Conservation (phyloP, 1,140 invertebrate genomes). For the Diabrotica virgifera region DNA sequence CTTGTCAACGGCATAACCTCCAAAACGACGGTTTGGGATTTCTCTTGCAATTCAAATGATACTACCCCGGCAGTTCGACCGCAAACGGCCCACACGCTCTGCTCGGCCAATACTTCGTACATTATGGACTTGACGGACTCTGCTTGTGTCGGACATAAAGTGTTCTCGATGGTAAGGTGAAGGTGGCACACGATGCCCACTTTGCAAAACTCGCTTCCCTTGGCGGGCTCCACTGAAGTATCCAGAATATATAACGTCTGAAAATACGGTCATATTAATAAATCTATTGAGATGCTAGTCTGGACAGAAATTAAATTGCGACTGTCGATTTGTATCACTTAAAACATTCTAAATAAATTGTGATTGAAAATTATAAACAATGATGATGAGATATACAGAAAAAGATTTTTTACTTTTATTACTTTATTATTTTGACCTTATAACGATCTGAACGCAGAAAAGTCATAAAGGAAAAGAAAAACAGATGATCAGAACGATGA, state of each 20-base stretch:
- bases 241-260: constrained; percentile 81
- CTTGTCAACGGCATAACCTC: constrained; percentile 89
- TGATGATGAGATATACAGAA: too few relatives aligned
- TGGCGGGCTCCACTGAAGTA: constrained; percentile 75
- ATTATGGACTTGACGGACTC: constrained; percentile 64
- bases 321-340: not conserved
- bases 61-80: constrained; percentile 84
- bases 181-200: constrained; percentile 85
- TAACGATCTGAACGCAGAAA: too few relatives aligned
- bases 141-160: constrained; percentile 19
- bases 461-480: too few relatives aligned
- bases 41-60: constrained; percentile 62
- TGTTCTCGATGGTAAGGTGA: constrained; percentile 67
- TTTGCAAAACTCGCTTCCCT: constrained; percentile 82
- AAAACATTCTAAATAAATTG: not conserved
- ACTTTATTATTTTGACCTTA: too few relatives aligned
- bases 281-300: too few relatives aligned
- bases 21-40: constrained; percentile 68
- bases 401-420: too few relatives aligned
- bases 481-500: too few relatives aligned
- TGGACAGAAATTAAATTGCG: too few relatives aligned
- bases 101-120: constrained; percentile 90
- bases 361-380: not conserved
- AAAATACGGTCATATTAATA: constrained; percentile 35
- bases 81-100: constrained; percentile 88